Evolutionary conservation across 2,888 invertebrate genomes (phyloP), one percentile per base, ranked within the genome.

Genomic region (Cheilosia grossa): DNA sequence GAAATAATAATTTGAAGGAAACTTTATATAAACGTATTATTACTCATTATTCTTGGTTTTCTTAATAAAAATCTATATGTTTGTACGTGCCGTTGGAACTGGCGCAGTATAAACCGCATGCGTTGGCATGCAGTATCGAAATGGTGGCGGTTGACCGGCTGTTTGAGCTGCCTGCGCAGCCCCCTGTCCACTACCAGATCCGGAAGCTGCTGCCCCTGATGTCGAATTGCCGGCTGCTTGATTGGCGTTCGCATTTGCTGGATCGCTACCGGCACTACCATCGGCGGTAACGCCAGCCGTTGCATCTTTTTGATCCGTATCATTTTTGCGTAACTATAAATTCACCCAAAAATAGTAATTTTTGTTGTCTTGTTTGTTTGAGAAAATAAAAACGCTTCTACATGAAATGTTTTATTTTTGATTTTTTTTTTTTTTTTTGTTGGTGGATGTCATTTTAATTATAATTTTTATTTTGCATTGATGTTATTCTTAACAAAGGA

Each of bases 81-180:
- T 72, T 89, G 92, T 93, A 93, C 93, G 93, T 93, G 93, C 93
- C 93, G 93, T 93, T 91, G 93, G 93, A 91, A 93, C 93, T 91
- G 93, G 93, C 92, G 93, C 92, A 91, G 93, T 93, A 92, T 93
- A 93, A 91, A 93, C 93, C 89, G 93, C 93, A 93, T 93, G 93
- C 91, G 93, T 93, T 90, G 93, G 93, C 93, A 93, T 93, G 92
- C 93, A 93, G 92, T 93, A 93, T 91, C 93, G 93, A 91, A 93
- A 93, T 83, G 90, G 89, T 87, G 91, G 91, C 88, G 92, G 92
- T 56, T 80, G 80, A 89, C 86, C 89, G 89, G 67, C 69, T 66
- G 74, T 59, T 51, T 66, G 66, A 59, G 74, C 83, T 58, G 73
- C 67, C 61, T 73, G 79, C 24, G 69, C 69, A 82, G 81, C 74